Percentiles rank a stretch among this genome's conserved stretches.
Evolutionary conservation across 2,888 invertebrate species (phyloP).

Genomic region (Hoplodrina ambigua): DNA sequence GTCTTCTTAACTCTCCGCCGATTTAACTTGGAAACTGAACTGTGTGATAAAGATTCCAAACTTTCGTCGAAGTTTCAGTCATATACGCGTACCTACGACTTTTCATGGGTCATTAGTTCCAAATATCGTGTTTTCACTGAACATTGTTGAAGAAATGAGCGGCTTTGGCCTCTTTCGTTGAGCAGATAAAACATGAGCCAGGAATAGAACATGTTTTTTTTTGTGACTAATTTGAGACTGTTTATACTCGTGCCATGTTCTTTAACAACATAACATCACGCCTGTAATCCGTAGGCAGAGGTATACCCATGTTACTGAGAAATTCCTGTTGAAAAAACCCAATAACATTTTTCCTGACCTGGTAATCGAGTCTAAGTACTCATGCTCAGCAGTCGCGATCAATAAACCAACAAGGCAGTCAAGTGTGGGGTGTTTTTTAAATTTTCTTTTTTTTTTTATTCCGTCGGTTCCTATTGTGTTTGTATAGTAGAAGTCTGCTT

Average conservation of each 20-base stretch:
- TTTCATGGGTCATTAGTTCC: conserved; percentile 57
- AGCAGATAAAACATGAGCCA: background rate
- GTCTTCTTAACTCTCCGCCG: conserved; percentile 52
- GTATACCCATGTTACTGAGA: no score
- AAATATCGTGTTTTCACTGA: conserved; percentile 54
- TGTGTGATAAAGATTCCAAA: conserved; percentile 58
- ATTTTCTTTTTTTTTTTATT: no score
- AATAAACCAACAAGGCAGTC: no score
- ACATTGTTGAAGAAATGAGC: conserved; percentile 27
- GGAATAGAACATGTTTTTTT: background rate
- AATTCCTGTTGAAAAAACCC: no score
- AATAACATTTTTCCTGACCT: no score
- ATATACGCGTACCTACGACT: conserved; percentile 51
- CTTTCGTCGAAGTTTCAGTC: conserved; percentile 58
- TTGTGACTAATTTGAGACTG: background rate
- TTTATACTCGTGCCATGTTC: background rate
- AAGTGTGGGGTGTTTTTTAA: no score
- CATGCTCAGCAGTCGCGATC: no score
- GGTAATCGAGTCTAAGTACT: no score
- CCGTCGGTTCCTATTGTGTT: no score
- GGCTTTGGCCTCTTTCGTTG: background rate
- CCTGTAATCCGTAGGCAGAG: no score
- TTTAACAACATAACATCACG: no score
- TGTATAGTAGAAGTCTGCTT: no score
- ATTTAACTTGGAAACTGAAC: conserved; percentile 67